These are phyloP conservation scores for Caenorhabditis sp. DNA, from an alignment of 2,888 invertebrate species.

Conservation along the genomic window DNA sequence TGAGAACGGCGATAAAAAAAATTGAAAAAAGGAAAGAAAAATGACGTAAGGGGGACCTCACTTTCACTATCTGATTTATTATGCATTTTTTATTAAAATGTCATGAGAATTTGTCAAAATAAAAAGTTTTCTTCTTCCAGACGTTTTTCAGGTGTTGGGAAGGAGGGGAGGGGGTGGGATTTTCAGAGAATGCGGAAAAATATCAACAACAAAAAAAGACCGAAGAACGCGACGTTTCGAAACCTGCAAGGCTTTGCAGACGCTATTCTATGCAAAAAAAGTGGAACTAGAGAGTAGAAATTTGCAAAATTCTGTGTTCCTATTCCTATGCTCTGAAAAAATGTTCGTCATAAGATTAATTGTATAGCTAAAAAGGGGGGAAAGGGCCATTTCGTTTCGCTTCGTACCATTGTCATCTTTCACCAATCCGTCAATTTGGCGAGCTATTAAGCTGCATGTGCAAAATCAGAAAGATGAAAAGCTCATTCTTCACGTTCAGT, in stretches of 20 bases:
- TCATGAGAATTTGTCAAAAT: not conserved
- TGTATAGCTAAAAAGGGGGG: not conserved
- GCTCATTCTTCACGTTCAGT: not conserved
- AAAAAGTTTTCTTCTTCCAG: too few relatives aligned
- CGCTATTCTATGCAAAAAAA: too few relatives aligned
- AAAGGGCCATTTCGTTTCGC: too few relatives aligned
- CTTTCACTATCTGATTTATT: conserved; percentile 44
- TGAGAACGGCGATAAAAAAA: not conserved
- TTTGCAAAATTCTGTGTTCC: not conserved
- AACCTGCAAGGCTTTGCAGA: too few relatives aligned
- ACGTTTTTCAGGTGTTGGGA: not conserved
- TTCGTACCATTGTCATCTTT: conserved; percentile 27
- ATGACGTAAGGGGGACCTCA: conserved; percentile 12
- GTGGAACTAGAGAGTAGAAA: not conserved
- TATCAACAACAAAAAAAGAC: too few relatives aligned
- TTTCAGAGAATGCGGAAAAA: too few relatives aligned
- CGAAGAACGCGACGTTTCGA: too few relatives aligned
- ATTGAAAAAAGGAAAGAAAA: not conserved
- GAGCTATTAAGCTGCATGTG: conserved; percentile 8
- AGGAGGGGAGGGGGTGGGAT: not conserved
- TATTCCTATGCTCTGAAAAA: not conserved
- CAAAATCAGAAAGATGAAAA: conserved; percentile 32
- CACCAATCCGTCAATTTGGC: conserved; percentile 26
- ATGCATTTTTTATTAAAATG: conserved; percentile 38
- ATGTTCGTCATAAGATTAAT: conserved; percentile 32